These are phyloP conservation scores for Terebella lapidaria DNA, from an alignment of 2,888 invertebrate species.

Conservation along the genomic window DNA sequence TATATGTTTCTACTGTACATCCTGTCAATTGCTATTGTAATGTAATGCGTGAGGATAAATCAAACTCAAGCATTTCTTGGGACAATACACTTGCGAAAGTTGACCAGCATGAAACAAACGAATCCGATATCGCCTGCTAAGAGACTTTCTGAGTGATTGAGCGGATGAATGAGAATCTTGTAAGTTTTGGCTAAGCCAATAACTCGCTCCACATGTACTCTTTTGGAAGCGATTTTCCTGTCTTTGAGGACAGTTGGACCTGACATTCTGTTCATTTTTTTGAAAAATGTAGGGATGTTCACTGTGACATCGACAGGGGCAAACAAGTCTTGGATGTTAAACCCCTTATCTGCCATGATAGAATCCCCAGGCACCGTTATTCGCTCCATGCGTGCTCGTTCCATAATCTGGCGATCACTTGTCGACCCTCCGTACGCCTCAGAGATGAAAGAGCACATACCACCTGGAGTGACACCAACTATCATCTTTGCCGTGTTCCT, in stretches of 20 bases:
- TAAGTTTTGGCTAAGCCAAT: constrained; percentile 21
- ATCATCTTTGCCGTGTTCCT: constrained; percentile 27
- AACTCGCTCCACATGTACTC: constrained; percentile 27
- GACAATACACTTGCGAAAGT: not conserved
- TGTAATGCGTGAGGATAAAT: too few species aligned
- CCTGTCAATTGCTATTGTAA: too few species aligned
- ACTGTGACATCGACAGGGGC: constrained; percentile 19
- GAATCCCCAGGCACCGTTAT: constrained; percentile 19
- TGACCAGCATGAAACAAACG: not conserved
- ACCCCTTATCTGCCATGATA: constrained; percentile 18
- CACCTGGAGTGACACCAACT: constrained; percentile 24
- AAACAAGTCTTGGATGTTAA: constrained; percentile 22
- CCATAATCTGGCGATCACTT: constrained; percentile 19
- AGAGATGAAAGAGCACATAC: constrained; percentile 25
- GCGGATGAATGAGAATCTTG: constrained; percentile 14
- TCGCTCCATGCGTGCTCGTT: not conserved
- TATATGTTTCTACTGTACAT: too few species aligned
- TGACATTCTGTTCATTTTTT: constrained; percentile 24
- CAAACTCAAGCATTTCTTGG: not conserved
- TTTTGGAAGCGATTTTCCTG: constrained; percentile 25
- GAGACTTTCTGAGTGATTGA: constrained; percentile 11
- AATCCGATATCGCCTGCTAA: constrained; percentile 1
- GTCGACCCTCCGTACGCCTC: constrained; percentile 26
- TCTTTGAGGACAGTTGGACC: constrained; percentile 21
- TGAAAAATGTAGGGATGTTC: constrained; percentile 27